Conservation (phyloP, 2,888 invertebrate genomes). For the Baronia brevicornis region DNA sequence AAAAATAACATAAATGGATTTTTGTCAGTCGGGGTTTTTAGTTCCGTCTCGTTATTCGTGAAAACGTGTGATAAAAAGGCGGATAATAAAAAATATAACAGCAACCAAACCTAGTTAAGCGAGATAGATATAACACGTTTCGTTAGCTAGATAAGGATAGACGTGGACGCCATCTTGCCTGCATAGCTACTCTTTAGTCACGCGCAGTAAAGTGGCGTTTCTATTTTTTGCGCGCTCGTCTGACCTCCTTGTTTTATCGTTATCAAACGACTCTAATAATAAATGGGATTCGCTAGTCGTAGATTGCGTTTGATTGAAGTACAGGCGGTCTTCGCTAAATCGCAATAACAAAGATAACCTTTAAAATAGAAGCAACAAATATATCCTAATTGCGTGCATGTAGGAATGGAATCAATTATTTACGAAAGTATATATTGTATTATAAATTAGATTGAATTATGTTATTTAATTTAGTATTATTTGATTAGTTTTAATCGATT, state of each 20-base stretch:
- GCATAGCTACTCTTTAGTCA: constrained; percentile 65
- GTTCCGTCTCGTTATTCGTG: constrained; percentile 57
- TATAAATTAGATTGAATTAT: not conserved
- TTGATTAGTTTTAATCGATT: not conserved
- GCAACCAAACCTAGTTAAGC: constrained; percentile 46
- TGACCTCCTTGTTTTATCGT: constrained; percentile 73
- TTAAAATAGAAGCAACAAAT: constrained; percentile 34
- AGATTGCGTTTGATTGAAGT: constrained; percentile 42
- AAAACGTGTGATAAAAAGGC: constrained; percentile 56
- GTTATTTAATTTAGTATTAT: not conserved
- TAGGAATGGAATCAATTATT: too few species aligned
- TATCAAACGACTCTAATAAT: constrained; percentile 64
- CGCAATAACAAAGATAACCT: constrained; percentile 53
- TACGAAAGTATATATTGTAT: too few species aligned
- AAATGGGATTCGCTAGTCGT: constrained; percentile 55
- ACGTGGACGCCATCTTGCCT: constrained; percentile 59
- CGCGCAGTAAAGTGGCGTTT: constrained; percentile 66
- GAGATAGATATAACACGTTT: constrained; percentile 31
- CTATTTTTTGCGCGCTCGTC: constrained; percentile 70
- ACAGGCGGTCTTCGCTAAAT: constrained; percentile 28
- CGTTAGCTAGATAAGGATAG: constrained; percentile 45
- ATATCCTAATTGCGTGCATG: too few species aligned
- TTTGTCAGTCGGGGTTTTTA: constrained; percentile 29
- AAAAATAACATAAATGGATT: too few species aligned
- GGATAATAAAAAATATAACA: constrained; percentile 56